A percentile compares a stretch with the other conserved stretches of the same genome.
phyloP scores from a whole-genome alignment of 2,888 invertebrate genomes.

The Pristionchus japonicus region DNA sequence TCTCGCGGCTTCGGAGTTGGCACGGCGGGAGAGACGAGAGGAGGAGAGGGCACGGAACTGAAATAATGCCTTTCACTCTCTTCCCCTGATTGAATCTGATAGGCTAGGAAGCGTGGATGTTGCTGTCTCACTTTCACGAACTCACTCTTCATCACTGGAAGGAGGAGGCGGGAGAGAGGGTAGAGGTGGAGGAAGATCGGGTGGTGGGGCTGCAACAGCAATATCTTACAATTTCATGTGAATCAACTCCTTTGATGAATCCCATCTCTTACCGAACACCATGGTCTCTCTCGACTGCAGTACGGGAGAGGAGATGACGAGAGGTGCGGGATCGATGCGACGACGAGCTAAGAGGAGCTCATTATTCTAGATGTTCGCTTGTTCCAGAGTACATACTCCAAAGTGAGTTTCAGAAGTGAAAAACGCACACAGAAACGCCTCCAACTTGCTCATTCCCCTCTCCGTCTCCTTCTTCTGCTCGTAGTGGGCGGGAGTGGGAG shows the following conservation, averaged over 20 bases:
- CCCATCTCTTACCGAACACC: conserved; percentile 12
- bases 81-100: too few relatives aligned
- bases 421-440: background rate
- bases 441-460: conserved; percentile 1
- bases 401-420: background rate
- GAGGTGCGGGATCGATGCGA: background rate
- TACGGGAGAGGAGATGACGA: background rate
- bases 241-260: too few relatives aligned
- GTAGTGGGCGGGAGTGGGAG: conserved; percentile 25
- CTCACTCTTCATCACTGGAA: conserved; percentile 15
- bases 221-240: too few relatives aligned
- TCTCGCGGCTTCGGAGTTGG: conserved; percentile 58
- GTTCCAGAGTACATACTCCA: background rate
- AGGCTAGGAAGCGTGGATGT: too few relatives aligned
- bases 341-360: background rate
- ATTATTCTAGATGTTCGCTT: background rate
- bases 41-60: background rate
- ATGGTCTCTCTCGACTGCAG: conserved; percentile 6
- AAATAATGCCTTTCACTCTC: too few relatives aligned
- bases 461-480: background rate
- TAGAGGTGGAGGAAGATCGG: background rate
- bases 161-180: background rate
- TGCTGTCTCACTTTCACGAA: too few relatives aligned
- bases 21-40: conserved; percentile 48
- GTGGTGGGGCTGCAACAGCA: background rate